phyloP scores from a whole-genome alignment of 2,888 invertebrate genomes.

The Deilephila porcellus region DNA sequence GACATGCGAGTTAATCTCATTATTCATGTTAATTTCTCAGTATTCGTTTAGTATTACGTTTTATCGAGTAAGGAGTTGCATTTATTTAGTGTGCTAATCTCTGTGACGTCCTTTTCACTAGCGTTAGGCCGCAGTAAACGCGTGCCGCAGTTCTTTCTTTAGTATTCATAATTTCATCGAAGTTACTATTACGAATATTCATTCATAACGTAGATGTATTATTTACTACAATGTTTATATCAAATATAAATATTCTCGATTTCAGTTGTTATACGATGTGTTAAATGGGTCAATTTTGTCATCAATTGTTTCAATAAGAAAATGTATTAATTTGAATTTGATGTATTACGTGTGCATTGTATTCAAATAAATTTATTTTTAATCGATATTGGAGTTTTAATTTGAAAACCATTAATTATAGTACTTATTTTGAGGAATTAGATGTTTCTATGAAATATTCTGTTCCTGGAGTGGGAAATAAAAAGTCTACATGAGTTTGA shows the following conservation, averaged over 20 bases:
- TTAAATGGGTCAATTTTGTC: conserved; percentile 17
- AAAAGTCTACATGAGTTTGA: too few species aligned
- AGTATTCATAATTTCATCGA: not conserved
- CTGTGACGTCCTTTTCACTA: not conserved
- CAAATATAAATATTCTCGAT: conserved; percentile 9
- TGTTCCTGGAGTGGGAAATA: too few species aligned
- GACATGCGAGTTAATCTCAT: not conserved
- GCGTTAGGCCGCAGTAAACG: not conserved
- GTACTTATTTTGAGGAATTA: not conserved
- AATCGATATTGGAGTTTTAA: conserved; percentile 33
- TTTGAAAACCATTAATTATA: not conserved
- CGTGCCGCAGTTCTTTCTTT: not conserved
- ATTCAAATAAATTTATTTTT: conserved; percentile 57
- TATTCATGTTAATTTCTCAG: conserved; percentile 11
- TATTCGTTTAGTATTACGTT: conserved; percentile 14
- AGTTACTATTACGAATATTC: not conserved
- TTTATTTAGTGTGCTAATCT: conserved; percentile 11
- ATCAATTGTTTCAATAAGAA: conserved; percentile 30
- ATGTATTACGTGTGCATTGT: conserved; percentile 50
- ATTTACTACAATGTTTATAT: conserved; percentile 1
- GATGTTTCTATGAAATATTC: not conserved
- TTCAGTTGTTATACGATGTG: conserved; percentile 8
- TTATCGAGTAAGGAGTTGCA: conserved; percentile 16
- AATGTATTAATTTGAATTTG: conserved; percentile 38
- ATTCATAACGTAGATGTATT: not conserved